These are phyloP conservation scores for Ranitomeya imitator DNA, from an alignment of 2,113 vertebrate genomes.

Conservation along the genomic window DNA sequence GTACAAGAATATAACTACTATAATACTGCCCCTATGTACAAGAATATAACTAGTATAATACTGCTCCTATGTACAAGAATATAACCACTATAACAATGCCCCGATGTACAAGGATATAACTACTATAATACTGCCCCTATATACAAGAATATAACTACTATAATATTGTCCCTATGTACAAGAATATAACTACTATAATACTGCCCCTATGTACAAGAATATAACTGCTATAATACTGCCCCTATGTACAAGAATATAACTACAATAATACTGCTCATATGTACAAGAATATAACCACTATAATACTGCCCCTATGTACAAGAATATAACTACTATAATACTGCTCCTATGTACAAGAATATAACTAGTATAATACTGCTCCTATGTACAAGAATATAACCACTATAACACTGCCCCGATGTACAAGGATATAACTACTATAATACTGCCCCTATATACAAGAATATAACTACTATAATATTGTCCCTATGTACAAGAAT, in stretches of 20 bases:
- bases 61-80: background rate
- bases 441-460: too few relatives aligned
- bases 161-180: conserved; percentile 6
- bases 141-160: conserved; percentile 17
- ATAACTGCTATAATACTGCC: too few relatives aligned
- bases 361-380: background rate
- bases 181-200: conserved; percentile 22
- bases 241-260: too few relatives aligned
- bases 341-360: too few relatives aligned
- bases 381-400: background rate
- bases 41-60: background rate
- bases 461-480: too few relatives aligned
- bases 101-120: conserved; percentile 9
- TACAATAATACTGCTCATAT: too few relatives aligned
- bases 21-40: background rate
- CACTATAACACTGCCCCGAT: too few relatives aligned
- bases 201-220: background rate
- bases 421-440: too few relatives aligned
- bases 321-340: background rate
- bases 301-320: background rate
- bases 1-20: conserved; percentile 12
- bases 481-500: too few relatives aligned
- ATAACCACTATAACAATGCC: background rate
- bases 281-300: too few relatives aligned
- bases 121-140: conserved; percentile 21